phyloP scores from a whole-genome alignment of 2,888 invertebrate species.

The Troides helena region DNA sequence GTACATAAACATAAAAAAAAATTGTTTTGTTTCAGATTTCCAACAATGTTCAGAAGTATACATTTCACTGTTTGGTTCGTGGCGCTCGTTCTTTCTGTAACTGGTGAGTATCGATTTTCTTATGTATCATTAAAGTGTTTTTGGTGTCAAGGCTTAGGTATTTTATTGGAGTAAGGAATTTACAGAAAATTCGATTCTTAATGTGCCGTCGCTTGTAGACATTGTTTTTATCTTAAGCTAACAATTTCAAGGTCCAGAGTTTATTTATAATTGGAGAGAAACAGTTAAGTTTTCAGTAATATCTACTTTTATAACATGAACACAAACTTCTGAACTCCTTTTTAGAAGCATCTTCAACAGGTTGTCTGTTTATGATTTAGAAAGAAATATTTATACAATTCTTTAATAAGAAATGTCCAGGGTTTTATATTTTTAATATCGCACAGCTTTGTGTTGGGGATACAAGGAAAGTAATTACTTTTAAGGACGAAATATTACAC shows the following conservation, averaged over 20 bases:
- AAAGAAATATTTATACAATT: background rate
- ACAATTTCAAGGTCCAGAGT: background rate
- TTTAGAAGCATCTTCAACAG: background rate
- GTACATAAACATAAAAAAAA: background rate
- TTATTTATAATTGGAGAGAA: no score
- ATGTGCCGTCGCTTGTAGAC: background rate
- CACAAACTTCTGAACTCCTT: background rate
- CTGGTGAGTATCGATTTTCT: constrained; percentile 32
- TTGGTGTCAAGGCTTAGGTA: constrained; percentile 10
- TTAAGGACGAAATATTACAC: constrained; percentile 21
- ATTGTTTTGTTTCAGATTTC: constrained; percentile 26
- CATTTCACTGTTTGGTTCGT: constrained; percentile 23
- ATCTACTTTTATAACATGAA: no score
- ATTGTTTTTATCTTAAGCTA: background rate
- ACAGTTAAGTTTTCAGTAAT: no score
- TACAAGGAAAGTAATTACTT: constrained; percentile 14
- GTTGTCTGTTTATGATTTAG: background rate
- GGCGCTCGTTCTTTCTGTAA: constrained; percentile 14
- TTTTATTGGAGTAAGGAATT: background rate
- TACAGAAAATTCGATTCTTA: background rate
- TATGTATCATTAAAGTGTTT: constrained; percentile 11
- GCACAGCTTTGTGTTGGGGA: background rate
- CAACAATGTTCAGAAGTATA: constrained; percentile 29
- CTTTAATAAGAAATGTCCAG: background rate
- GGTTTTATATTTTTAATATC: background rate